phyloP scores from a whole-genome alignment of 1,140 invertebrate genomes.

The Trichonephila clavipes region DNA sequence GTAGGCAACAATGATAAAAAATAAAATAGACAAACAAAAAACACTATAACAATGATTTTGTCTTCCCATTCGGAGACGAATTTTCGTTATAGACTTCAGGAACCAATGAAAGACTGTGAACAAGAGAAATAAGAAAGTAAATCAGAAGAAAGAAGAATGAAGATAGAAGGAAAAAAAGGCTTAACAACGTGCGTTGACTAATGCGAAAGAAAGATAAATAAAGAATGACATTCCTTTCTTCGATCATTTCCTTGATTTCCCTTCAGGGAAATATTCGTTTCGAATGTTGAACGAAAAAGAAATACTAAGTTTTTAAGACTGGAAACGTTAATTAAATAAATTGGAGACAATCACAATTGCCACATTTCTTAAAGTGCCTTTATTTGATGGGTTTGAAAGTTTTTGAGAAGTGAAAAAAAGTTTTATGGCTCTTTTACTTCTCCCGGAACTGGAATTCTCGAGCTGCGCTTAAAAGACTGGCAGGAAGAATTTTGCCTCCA shows the following conservation, averaged over 20 bases:
- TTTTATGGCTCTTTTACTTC: constrained; percentile 14
- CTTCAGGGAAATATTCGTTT: constrained; percentile 67
- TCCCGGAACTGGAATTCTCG: neutral
- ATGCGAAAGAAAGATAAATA: constrained; percentile 66
- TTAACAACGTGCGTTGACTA: constrained; percentile 70
- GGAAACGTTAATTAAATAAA: constrained; percentile 70
- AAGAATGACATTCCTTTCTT: constrained; percentile 69
- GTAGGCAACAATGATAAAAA: constrained; percentile 45
- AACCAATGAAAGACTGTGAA: constrained; percentile 44
- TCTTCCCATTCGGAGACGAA: constrained; percentile 37
- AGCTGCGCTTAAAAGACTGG: neutral
- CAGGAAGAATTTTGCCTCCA: neutral
- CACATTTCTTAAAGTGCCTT: constrained; percentile 64
- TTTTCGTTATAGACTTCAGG: constrained; percentile 68
- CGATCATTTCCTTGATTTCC: constrained; percentile 72
- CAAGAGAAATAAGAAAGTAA: constrained; percentile 24
- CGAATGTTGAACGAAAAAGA: constrained; percentile 42
- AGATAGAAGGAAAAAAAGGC: neutral
- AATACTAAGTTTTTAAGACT: constrained; percentile 43
- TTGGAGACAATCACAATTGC: constrained; percentile 61
- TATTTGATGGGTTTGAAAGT: constrained; percentile 44
- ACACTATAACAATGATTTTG: constrained; percentile 65
- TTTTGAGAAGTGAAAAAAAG: constrained; percentile 5
- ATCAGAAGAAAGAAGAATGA: neutral
- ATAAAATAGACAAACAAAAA: constrained; percentile 33